Evolutionary conservation across 2,888 invertebrate species (phyloP).

Genomic region (Drosophila fungiperda): DNA sequence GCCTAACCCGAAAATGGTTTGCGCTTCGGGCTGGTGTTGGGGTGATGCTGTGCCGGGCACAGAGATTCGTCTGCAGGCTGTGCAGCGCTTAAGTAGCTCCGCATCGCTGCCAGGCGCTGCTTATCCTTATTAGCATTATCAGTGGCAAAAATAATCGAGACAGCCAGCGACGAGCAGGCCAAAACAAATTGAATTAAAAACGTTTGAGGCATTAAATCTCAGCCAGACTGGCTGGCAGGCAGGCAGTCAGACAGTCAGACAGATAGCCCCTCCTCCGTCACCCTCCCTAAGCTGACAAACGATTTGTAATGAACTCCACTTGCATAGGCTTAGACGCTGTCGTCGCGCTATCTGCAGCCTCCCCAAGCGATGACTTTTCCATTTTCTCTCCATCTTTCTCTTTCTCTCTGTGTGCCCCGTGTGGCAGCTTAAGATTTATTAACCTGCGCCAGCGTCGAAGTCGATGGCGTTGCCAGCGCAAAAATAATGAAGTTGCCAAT

Average conservation of each 20-base stretch:
- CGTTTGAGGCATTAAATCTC: slow-evolving; percentile 76
- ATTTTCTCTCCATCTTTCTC: slow-evolving; percentile 34
- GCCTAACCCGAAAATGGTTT: slow-evolving; percentile 12
- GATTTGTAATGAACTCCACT: slow-evolving; percentile 80
- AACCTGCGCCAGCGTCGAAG: slow-evolving; percentile 62
- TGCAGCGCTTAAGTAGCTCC: slow-evolving; percentile 49
- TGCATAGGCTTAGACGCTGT: slow-evolving; percentile 65
- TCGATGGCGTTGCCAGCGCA: slow-evolving; percentile 39
- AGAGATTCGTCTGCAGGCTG: slow-evolving; percentile 25
- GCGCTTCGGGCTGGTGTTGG: too few species aligned
- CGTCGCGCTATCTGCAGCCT: slow-evolving; percentile 15
- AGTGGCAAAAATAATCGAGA: slow-evolving; percentile 75
- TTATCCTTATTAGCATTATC: slow-evolving; percentile 82
- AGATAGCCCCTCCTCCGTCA: background rate
- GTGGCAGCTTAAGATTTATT: slow-evolving; percentile 80
- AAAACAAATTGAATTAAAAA: slow-evolving; percentile 80
- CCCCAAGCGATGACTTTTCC: slow-evolving; percentile 28
- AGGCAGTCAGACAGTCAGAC: background rate
- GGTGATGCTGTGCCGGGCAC: background rate
- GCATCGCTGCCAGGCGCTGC: slow-evolving; percentile 49
- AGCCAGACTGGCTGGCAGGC: slow-evolving; percentile 20
- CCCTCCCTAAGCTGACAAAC: slow-evolving; percentile 73
- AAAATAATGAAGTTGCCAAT: slow-evolving; percentile 57
- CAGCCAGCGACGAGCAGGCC: slow-evolving; percentile 46
- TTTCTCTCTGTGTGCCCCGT: slow-evolving; percentile 36